Evolutionary conservation across 2,113 vertebrate genomes (phyloP), one percentile per base, ranked within the genome.

Genomic region (Hemiprocne comata): DNA sequence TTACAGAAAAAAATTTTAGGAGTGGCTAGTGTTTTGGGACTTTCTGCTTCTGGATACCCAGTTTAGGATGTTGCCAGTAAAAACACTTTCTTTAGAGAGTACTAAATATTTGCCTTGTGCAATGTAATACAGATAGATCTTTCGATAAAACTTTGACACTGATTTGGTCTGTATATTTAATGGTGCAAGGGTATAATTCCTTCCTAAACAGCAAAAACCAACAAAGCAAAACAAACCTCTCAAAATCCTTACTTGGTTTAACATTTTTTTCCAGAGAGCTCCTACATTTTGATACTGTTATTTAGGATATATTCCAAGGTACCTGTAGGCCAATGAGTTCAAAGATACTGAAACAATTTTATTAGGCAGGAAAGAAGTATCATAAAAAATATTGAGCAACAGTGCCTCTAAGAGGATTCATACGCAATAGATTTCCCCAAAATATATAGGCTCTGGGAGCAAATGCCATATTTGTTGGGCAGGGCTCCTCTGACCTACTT

Each of bases 351-450:
- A 75, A 69, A 26, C 14, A 81, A 86, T 76, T 90, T 70, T 67
- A 53, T 71, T 72, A 94, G 57, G 53, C 13, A 79, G 24, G 20
- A 78, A 89, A 86, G 28, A 96, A 65, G 8, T 48, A 72, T 69
- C 25, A 82, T 17, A 84, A 93, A 89, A 93, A 78, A 19, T 50
- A 87, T 66, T 91, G 67, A 87, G 38, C 94, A 95, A 93, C 96
- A 93, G 89, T 91, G 87, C 94, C 91, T 97, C 87, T 95, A 89
- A 87, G 85, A 93, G 91, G 91, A 85, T 82, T 95, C 6, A 46
- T 50, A 54, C 13, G 85, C 81, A 94, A 79, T 87, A 87, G 36
- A 75, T 82, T 85, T 57, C 62, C 60, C 20, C 40, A 54, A 85
- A 78, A 87, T 58, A 31, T 25, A 11, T 29, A 21, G 25, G 5